Conservation (phyloP, 2,888 invertebrate species). For the Drosophila tripunctata region DNA sequence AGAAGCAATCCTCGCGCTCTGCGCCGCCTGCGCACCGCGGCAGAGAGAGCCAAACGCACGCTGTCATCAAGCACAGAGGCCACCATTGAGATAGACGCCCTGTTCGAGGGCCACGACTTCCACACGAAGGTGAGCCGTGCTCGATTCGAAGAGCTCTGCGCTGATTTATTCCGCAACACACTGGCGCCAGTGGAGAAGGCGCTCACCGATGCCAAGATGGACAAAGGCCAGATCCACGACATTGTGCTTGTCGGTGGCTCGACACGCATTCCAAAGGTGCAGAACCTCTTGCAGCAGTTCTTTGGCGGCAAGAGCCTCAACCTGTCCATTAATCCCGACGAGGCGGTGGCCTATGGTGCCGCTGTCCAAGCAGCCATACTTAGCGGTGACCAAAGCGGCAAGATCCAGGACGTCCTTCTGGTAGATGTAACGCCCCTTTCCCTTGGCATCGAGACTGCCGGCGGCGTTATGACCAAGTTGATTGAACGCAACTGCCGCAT, state of each 20-base stretch:
- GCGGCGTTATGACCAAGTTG: constrained; percentile 91
- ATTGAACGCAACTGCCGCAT: constrained; percentile 89
- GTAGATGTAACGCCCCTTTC: constrained; percentile 89
- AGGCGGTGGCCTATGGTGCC: constrained; percentile 92
- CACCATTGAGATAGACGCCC: constrained; percentile 89
- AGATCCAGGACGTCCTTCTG: constrained; percentile 89
- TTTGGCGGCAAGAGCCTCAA: constrained; percentile 90
- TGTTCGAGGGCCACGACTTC: constrained; percentile 89
- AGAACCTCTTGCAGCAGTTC: constrained; percentile 89
- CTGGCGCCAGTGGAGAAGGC: constrained; percentile 92
- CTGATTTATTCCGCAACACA: constrained; percentile 89
- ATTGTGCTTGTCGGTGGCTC: constrained; percentile 93
- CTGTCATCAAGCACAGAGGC: constrained; percentile 91
- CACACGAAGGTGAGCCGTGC: constrained; percentile 90
- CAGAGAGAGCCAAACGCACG: constrained; percentile 91
- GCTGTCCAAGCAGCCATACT: constrained; percentile 90
- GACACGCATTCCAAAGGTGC: constrained; percentile 91
- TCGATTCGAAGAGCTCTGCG: constrained; percentile 90
- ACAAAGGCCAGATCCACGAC: constrained; percentile 90
- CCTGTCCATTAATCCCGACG: constrained; percentile 91
- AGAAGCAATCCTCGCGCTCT: constrained; percentile 87
- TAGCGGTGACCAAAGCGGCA: constrained; percentile 88
- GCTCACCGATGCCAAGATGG: constrained; percentile 90
- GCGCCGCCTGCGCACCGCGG: constrained; percentile 90
- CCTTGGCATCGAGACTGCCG: constrained; percentile 91